A percentile compares a stretch with the other conserved stretches of the same genome.
Conservation (phyloP, 2,797 vertebrate genomes). For the Crocodylus rhombifer region DNA sequence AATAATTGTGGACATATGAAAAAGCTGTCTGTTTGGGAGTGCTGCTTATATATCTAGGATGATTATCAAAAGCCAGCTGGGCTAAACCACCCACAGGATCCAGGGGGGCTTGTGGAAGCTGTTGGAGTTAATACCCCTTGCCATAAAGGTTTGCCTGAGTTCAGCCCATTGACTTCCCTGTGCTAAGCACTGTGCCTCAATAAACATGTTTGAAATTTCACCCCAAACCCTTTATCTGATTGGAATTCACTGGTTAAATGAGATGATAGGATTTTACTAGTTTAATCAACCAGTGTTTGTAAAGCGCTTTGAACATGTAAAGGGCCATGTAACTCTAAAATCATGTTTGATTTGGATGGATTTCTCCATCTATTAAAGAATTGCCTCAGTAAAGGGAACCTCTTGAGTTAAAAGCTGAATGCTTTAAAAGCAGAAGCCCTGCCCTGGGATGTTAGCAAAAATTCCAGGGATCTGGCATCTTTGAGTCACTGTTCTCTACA, state of each 20-base stretch:
- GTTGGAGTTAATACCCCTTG: background rate
- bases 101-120: background rate
- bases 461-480: background rate
- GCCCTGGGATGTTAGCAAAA: background rate
- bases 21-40: background rate
- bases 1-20: background rate
- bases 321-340: background rate
- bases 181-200: background rate
- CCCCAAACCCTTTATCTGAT: background rate
- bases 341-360: background rate
- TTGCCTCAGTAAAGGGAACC: background rate
- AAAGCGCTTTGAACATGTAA: background rate
- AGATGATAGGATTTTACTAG: background rate
- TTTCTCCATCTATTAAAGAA: background rate
- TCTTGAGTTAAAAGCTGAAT: background rate
- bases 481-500: background rate
- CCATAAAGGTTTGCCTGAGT: background rate
- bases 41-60: background rate
- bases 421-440: background rate
- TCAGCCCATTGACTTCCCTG: background rate
- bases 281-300: background rate
- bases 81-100: background rate
- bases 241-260: background rate
- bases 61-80: background rate
- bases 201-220: background rate